A percentile compares a stretch with the other conserved stretches of the same genome.
phyloP scores from a whole-genome alignment of 2,888 invertebrate species.

The Eristalis pertinax region DNA sequence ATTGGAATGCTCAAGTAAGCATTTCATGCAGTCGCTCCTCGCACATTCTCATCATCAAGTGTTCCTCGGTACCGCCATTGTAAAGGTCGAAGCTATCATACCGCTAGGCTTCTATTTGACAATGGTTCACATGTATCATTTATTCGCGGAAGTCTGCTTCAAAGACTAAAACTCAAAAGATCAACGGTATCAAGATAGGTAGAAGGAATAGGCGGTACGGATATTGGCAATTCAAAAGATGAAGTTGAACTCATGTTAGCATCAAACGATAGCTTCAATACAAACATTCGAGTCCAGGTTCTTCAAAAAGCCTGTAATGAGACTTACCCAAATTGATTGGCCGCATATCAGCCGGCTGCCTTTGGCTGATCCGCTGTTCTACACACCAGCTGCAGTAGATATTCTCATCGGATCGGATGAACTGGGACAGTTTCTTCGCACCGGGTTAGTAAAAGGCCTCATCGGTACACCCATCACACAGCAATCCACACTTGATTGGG shows the following conservation, averaged over 20 bases:
- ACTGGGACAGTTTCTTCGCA: constrained; percentile 31
- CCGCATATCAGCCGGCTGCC: constrained; percentile 29
- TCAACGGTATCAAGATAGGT: constrained; percentile 1
- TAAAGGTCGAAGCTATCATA: neutral
- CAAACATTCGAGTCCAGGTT: constrained; percentile 36
- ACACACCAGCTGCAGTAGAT: constrained; percentile 29
- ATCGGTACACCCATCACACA: too few species aligned
- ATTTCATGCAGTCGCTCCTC: too few species aligned
- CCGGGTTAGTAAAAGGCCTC: constrained; percentile 43
- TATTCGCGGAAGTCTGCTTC: constrained; percentile 44
- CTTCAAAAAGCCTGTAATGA: constrained; percentile 44
- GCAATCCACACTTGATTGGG: too few species aligned
- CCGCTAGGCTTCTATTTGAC: too few species aligned
- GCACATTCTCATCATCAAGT: too few species aligned
- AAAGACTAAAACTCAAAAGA: constrained; percentile 47
- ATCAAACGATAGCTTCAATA: constrained; percentile 5
- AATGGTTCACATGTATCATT: too few species aligned
- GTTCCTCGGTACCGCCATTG: neutral
- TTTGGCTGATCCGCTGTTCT: constrained; percentile 55
- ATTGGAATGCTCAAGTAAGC: too few species aligned
- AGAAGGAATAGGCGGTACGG: neutral
- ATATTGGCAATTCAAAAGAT: neutral
- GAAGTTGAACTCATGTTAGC: neutral
- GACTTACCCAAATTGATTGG: constrained; percentile 2
- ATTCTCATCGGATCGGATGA: constrained; percentile 59